These are phyloP conservation scores for Mungos mungo DNA, from an alignment of 2,113 vertebrate species.

Conservation along the genomic window DNA sequence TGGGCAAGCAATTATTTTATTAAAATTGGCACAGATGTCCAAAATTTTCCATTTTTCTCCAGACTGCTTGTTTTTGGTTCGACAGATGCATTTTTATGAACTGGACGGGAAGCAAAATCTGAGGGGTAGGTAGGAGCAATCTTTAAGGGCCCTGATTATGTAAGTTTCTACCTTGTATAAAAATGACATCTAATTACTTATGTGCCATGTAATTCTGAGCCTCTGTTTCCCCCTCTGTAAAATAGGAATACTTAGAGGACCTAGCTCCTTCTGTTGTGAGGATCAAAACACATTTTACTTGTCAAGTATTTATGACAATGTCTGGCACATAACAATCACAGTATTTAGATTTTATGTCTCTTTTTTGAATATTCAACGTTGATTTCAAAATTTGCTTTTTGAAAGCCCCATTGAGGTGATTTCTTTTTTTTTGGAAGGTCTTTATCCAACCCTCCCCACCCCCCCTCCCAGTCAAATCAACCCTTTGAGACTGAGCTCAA, in stretches of 20 bases:
- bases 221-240: neutral
- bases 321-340: neutral
- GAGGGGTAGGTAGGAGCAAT: neutral
- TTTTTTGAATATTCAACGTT: neutral
- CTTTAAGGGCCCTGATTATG: neutral
- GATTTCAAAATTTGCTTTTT: neutral
- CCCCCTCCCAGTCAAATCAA: neutral
- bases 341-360: neutral
- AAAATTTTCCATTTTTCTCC: neutral
- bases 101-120: neutral
- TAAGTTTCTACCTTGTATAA: neutral
- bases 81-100: neutral
- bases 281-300: neutral
- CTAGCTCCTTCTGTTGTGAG: neutral
- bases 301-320: neutral
- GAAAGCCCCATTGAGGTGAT: neutral
- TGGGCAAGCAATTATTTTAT: constrained; percentile 29
- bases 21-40: constrained; percentile 15
- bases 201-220: neutral
- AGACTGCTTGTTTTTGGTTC: neutral
- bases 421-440: neutral
- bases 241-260: neutral
- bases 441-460: fast-evolving
- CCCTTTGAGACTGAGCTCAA: neutral
- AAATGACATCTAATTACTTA: neutral